These are phyloP conservation scores for Heliconius hortense DNA, from an alignment of 2,888 invertebrate genomes.

Conservation along the genomic window DNA sequence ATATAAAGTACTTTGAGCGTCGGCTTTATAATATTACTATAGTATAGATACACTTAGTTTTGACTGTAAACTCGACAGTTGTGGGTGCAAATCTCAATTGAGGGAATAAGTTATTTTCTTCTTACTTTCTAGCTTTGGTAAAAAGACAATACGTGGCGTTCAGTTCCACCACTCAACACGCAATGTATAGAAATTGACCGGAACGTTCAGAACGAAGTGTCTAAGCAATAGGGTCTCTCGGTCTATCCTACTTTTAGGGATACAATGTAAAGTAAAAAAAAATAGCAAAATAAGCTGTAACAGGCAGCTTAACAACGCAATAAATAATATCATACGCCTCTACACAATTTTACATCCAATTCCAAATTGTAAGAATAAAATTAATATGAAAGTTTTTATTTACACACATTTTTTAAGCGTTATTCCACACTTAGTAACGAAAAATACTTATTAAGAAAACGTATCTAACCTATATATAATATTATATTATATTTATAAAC, in stretches of 20 bases:
- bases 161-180: not conserved
- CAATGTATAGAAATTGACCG: not conserved
- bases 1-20: no score
- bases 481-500: no score
- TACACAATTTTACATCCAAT: constrained; percentile 31
- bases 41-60: not conserved
- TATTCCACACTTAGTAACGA: no score
- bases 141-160: not conserved
- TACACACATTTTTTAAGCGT: no score
- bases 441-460: no score
- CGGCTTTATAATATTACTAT: no score
- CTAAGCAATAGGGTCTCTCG: not conserved
- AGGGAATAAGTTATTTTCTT: not conserved
- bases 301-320: not conserved
- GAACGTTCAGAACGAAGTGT: not conserved
- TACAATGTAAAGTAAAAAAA: not conserved
- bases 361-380: constrained; percentile 35
- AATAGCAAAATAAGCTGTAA: constrained; percentile 4
- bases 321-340: constrained; percentile 9
- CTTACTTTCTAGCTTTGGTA: not conserved
- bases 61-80: not conserved
- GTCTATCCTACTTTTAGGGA: not conserved
- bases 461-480: no score
- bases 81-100: not conserved
- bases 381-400: constrained; percentile 29